Percentiles rank a stretch among this genome's conserved stretches.
Conservation (phyloP, 2,113 vertebrate genomes). For the Syrmaticus mikado region DNA sequence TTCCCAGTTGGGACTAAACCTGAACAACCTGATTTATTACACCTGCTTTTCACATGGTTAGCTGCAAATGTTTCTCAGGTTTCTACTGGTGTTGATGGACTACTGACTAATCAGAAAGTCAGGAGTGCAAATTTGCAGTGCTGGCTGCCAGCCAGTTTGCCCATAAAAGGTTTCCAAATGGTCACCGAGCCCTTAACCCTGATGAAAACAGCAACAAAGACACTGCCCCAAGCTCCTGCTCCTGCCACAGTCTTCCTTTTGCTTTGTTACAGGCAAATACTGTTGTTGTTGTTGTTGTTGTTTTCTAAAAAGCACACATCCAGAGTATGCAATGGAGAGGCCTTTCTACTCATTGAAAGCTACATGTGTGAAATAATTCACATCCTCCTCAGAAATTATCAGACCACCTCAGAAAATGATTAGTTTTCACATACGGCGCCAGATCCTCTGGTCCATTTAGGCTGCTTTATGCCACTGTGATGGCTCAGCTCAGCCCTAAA, state of each 20-base stretch:
- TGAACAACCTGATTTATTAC: constrained; percentile 74
- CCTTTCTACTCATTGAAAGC: constrained; percentile 47
- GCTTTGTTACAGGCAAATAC: neutral
- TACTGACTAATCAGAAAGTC: constrained; percentile 75
- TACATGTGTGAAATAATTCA: constrained; percentile 63
- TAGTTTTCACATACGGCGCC: constrained; percentile 62
- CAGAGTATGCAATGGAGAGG: neutral
- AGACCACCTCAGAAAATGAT: constrained; percentile 61
- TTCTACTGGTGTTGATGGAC: constrained; percentile 69
- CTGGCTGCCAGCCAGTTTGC: constrained; percentile 70
- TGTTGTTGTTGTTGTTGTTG: neutral
- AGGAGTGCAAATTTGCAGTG: constrained; percentile 66
- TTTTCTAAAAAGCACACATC: neutral
- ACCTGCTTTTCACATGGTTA: constrained; percentile 73
- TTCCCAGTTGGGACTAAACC: constrained; percentile 71
- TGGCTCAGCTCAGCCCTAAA: constrained; percentile 70
- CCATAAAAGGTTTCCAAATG: constrained; percentile 72
- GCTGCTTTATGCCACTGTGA: constrained; percentile 68
- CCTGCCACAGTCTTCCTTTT: neutral
- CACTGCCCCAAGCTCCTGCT: constrained; percentile 39
- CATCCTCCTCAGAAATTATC: constrained; percentile 60
- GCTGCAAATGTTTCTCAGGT: constrained; percentile 73
- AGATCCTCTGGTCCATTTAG: constrained; percentile 71
- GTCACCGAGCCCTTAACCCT: constrained; percentile 67
- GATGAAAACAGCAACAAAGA: constrained; percentile 65